Evolutionary conservation across 2,797 vertebrate genomes (phyloP).

Genomic region (Gallinago stenura): DNA sequence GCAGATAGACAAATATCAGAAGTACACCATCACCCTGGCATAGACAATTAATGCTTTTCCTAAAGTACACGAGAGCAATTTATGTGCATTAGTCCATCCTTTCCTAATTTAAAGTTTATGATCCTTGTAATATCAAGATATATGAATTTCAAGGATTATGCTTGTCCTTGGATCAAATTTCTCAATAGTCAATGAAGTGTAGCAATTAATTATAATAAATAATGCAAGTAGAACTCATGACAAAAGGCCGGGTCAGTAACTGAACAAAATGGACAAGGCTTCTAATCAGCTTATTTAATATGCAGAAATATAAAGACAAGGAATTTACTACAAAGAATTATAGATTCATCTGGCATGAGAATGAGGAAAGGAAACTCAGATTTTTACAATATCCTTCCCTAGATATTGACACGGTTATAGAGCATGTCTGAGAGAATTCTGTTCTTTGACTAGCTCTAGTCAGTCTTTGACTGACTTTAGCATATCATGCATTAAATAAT

Average conservation of each 20-base stretch:
- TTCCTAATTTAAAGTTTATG: constrained; percentile 80
- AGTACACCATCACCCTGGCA: neutral
- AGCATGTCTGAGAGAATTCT: neutral
- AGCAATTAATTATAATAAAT: constrained; percentile 78
- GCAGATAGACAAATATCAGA: neutral
- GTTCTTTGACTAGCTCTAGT: neutral
- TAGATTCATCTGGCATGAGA: neutral
- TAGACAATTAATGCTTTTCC: constrained; percentile 26
- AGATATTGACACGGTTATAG: neutral
- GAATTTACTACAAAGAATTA: neutral
- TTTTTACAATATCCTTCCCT: neutral
- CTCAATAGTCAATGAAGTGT: constrained; percentile 70
- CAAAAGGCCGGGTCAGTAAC: neutral
- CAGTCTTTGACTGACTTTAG: neutral
- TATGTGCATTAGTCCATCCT: constrained; percentile 49
- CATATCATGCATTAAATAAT: neutral
- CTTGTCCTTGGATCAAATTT: constrained; percentile 71
- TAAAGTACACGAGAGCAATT: constrained; percentile 55
- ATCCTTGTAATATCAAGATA: constrained; percentile 77
- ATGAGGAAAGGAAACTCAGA: neutral
- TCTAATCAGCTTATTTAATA: neutral
- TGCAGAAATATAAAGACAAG: neutral
- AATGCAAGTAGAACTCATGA: neutral
- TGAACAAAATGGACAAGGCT: constrained; percentile 1
- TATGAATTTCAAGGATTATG: constrained; percentile 71